A percentile compares a stretch with the other conserved stretches of the same genome.
Evolutionary conservation across 1,140 invertebrate species (phyloP).

Genomic region (Pachyrhynchus sulphureomaculatus): DNA sequence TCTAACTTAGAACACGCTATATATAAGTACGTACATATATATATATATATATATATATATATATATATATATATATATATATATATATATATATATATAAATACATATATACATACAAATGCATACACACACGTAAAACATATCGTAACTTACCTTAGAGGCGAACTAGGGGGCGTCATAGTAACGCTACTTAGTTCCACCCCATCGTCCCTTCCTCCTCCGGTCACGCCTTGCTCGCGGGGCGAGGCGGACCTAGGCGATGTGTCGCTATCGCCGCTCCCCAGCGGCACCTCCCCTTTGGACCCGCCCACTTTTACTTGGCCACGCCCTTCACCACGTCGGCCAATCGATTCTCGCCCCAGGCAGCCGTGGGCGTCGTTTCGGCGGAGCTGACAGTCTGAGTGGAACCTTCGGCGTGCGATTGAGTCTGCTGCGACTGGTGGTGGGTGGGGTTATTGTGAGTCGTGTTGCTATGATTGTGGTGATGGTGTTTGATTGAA

Average conservation of each 20-base stretch:
- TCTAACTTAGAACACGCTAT: not conserved
- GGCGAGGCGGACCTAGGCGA: slow-evolving; percentile 40
- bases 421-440: not conserved
- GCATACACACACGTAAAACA: not conserved
- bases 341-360: slow-evolving; percentile 63
- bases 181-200: slow-evolving; percentile 55
- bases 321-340: slow-evolving; percentile 80
- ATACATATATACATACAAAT: too few species aligned
- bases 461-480: not conserved
- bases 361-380: slow-evolving; percentile 18
- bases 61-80: too few species aligned
- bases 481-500: slow-evolving; percentile 24
- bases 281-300: slow-evolving; percentile 28
- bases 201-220: slow-evolving; percentile 47
- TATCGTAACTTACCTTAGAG: slow-evolving; percentile 58
- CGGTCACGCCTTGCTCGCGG: slow-evolving; percentile 40
- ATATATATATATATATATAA: too few species aligned
- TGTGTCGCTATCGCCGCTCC: slow-evolving; percentile 29
- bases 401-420: slow-evolving; percentile 12
- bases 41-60: too few species aligned
- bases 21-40: too few species aligned
- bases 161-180: slow-evolving; percentile 61
- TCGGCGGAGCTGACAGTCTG: slow-evolving; percentile 2
- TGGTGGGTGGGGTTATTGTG: not conserved
- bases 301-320: slow-evolving; percentile 47